Base-by-base conservation (phyloP, 2,113 vertebrate species). In the Tor tambroides region DNA sequence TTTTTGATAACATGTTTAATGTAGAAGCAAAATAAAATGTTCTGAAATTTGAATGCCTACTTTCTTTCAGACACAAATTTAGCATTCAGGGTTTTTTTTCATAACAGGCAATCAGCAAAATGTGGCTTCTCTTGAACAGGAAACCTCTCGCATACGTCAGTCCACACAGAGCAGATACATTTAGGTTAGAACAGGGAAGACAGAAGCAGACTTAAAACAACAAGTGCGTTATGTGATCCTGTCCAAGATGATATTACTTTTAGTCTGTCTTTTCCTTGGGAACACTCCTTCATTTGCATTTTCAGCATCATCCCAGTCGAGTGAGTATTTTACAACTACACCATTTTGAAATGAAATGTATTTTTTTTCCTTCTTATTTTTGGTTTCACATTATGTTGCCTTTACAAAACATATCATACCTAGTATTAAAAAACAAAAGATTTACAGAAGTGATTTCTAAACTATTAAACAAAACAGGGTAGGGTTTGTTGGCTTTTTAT, bases 311-410 rank as follows among this genome's bases (percentile, higher is more conserved):
- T 51, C 63, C 5, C 4, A 69, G 1, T 63, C 19, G 1, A 30
- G 88, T 89, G 32, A 89, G 88, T 80, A 77, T 87, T 2, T 1
- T 38, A 15, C 12, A 41, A 23, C 30, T 65, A 2, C 43, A 46
- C 43, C 4, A 46, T 46, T 46, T 3, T 46, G 43, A 12, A 46
- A 30, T 43, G 1, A 30, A 49, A 17, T 85, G 0, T 51, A 9
- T 7, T 46, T 35, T 41, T n/a, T 75, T 28, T 7, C 2, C 4
- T 12, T 63, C 17, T 76, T 75, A 4, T 14, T 11, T n/a, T 76
- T 54, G 30, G 26, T 65, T 7, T 30, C 2, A 67, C 5, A 26
- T 65, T 10, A 51, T n/a, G 38, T 76, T 63, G 69, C 28, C 10
- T 71, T 35, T 10, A 30, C 9, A 7, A 69, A 32, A 49, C 32